Evolutionary conservation across 2,888 invertebrate genomes (phyloP).

Genomic region (Chrysina gloriosa): DNA sequence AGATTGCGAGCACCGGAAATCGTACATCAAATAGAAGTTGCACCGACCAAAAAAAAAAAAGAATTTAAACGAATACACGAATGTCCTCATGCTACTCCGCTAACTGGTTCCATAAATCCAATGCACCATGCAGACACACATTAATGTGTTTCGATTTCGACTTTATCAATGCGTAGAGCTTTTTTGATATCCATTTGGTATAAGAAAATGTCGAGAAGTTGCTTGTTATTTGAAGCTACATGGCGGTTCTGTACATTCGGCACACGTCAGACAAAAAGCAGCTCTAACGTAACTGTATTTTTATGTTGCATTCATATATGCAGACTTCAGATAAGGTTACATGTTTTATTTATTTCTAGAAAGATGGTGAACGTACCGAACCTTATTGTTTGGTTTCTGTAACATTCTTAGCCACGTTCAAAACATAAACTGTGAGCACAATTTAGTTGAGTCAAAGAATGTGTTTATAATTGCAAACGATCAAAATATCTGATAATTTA

Average conservation of each 20-base stretch:
- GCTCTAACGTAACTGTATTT: conserved; percentile 20
- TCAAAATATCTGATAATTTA: no score
- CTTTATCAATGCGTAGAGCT: conserved; percentile 25
- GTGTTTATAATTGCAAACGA: no score
- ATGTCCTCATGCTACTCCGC: conserved; percentile 45
- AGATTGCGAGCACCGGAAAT: conserved; percentile 48
- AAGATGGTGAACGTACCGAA: no score
- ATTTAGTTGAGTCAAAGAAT: no score
- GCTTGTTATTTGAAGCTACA: conserved; percentile 16
- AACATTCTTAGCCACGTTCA: no score
- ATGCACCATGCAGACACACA: conserved; percentile 34
- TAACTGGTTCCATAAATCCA: conserved; percentile 47
- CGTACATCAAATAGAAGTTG: conserved; percentile 49
- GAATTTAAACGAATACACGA: conserved; percentile 45
- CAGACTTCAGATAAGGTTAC: no score
- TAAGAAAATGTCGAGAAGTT: conserved; percentile 11
- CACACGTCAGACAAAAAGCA: conserved; percentile 10
- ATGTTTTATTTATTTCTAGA: no score
- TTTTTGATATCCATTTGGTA: conserved; percentile 27
- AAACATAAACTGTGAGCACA: no score
- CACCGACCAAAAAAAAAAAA: conserved; percentile 17
- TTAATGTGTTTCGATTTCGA: conserved; percentile 35
- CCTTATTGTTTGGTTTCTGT: no score
- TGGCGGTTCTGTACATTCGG: background rate
- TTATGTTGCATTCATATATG: conserved; percentile 9